Percentiles rank a stretch among this genome's conserved stretches.
Evolutionary conservation across 1,140 invertebrate genomes (phyloP).

Genomic region (Phortica variegata): DNA sequence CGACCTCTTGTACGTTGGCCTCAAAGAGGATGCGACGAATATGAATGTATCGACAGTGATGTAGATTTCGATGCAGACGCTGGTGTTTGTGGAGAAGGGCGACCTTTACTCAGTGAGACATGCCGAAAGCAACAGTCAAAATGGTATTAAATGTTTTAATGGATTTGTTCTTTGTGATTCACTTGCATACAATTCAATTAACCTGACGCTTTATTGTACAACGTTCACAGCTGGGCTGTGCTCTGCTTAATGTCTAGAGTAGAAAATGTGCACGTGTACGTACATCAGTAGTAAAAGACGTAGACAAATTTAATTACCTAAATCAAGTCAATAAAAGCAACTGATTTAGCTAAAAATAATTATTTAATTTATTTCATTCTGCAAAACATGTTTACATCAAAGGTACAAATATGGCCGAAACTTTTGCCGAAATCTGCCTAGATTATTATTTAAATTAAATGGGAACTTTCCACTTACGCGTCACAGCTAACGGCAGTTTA

Average conservation of each 20-base stretch:
- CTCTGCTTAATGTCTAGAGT: too few species aligned
- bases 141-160: too few species aligned
- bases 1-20: slow-evolving; percentile 28
- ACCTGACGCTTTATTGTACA: too few species aligned
- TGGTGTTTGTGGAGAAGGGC: not conserved
- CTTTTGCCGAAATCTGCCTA: not conserved
- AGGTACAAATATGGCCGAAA: slow-evolving; percentile 25
- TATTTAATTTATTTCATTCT: slow-evolving; percentile 27
- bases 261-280: too few species aligned
- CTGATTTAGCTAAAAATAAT: slow-evolving; percentile 26
- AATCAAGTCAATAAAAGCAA: too few species aligned
- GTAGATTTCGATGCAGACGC: not conserved
- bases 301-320: too few species aligned
- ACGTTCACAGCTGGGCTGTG: slow-evolving; percentile 23
- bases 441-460: too few species aligned
- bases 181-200: too few species aligned
- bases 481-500: slow-evolving; percentile 8
- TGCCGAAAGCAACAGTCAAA: too few species aligned
- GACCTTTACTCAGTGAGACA: slow-evolving; percentile 25
- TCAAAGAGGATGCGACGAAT: not conserved
- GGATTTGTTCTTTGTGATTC: too few species aligned
- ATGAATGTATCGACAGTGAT: slow-evolving; percentile 1
- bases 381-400: slow-evolving; percentile 35
- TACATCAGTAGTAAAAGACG: too few species aligned
- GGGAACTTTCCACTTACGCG: too few species aligned